Percentiles rank a stretch among this genome's conserved stretches.
These are phyloP conservation scores for Falco peregrinus DNA, from an alignment of 2,797 vertebrate genomes.

Conservation along the genomic window DNA sequence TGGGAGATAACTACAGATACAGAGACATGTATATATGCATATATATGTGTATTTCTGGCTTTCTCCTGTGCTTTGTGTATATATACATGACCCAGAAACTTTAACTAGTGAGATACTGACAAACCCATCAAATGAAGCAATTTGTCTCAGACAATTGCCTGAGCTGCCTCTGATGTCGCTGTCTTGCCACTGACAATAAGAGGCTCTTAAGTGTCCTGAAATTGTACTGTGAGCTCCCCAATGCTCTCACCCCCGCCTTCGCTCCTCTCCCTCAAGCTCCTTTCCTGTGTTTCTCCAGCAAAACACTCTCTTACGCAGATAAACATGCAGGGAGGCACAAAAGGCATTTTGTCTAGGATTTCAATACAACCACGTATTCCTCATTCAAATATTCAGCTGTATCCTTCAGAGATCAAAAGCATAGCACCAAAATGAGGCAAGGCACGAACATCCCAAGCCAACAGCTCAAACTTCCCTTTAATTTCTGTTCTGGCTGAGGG, in stretches of 20 bases:
- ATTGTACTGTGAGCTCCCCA: neutral
- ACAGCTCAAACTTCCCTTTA: neutral
- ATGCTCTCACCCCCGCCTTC: neutral
- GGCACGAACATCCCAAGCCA: neutral
- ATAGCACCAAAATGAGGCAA: neutral
- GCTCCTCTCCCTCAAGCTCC: conserved; percentile 17
- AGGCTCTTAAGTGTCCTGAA: conserved; percentile 50
- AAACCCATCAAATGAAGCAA: neutral
- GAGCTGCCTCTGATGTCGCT: neutral
- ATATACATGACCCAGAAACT: neutral
- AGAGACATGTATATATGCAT: neutral
- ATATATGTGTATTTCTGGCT: neutral
- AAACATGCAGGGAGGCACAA: conserved; percentile 48
- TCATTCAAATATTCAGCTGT: conserved; percentile 39
- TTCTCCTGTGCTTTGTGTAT: neutral
- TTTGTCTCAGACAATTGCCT: conserved; percentile 34
- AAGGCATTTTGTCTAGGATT: conserved; percentile 40
- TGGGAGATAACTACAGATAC: neutral
- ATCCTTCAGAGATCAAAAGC: conserved; percentile 38
- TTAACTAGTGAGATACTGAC: conserved; percentile 11
- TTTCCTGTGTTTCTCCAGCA: conserved; percentile 36
- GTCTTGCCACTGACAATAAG: neutral
- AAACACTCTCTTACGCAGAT: conserved; percentile 32
- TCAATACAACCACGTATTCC: neutral
- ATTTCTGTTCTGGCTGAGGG: neutral